A percentile compares a stretch with the other conserved stretches of the same genome.
phyloP scores from a whole-genome alignment of 1,140 invertebrate genomes.

The Calosoma granatense region DNA sequence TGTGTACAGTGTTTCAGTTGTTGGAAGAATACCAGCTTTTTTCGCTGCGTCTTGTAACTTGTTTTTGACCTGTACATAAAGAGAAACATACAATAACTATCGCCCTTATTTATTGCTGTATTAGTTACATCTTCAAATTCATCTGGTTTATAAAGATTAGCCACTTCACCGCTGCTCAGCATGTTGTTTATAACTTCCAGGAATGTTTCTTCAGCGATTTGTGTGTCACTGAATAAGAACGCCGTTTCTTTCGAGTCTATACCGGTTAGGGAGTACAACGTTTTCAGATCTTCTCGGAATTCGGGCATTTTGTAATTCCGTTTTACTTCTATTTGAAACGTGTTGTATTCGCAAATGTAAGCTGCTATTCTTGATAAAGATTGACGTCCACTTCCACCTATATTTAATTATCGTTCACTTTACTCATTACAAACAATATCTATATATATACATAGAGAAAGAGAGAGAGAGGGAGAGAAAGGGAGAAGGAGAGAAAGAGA shows the following conservation, averaged over 20 bases:
- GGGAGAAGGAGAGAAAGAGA: background rate
- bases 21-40: slow-evolving; percentile 51
- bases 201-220: slow-evolving; percentile 69
- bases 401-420: too few species aligned
- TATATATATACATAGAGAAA: too few species aligned
- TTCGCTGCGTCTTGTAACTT: slow-evolving; percentile 53
- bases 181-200: slow-evolving; percentile 83
- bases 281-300: slow-evolving; percentile 76
- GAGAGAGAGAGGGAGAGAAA: background rate
- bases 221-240: slow-evolving; percentile 76
- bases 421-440: slow-evolving; percentile 4
- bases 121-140: slow-evolving; percentile 70
- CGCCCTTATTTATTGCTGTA: too few species aligned
- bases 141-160: slow-evolving; percentile 72
- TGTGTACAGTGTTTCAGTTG: slow-evolving; percentile 54
- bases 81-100: too few species aligned
- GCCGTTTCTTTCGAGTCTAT: slow-evolving; percentile 62
- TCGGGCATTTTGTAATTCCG: slow-evolving; percentile 64
- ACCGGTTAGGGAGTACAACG: slow-evolving; percentile 57
- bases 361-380: slow-evolving; percentile 63
- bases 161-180: slow-evolving; percentile 72
- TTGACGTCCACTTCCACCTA: slow-evolving; percentile 76
- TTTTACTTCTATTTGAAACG: slow-evolving; percentile 68
- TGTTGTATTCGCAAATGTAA: slow-evolving; percentile 65
- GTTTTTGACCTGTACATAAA: slow-evolving; percentile 51